Percentiles rank a stretch among this genome's conserved stretches.
These are phyloP conservation scores for Macrosteles quadrilineatus DNA, from an alignment of 1,140 invertebrate genomes.

Conservation along the genomic window DNA sequence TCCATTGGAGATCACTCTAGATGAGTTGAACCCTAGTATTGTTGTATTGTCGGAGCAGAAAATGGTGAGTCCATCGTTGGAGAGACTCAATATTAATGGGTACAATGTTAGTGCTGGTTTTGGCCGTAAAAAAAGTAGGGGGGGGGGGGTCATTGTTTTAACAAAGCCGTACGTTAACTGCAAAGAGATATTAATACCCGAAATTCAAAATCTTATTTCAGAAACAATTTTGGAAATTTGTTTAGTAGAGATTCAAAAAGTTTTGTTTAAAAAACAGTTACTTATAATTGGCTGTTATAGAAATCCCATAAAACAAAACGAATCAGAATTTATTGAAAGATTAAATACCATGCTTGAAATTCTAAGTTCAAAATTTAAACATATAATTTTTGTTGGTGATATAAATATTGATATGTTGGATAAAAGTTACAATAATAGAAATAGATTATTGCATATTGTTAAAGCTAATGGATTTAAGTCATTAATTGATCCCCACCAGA, in stretches of 20 bases:
- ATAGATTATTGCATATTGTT: neutral
- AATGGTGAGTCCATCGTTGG: neutral
- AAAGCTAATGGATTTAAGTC: too few relatives aligned
- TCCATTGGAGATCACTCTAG: neutral
- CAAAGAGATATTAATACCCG: neutral
- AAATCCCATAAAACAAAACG: neutral
- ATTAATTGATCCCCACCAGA: neutral
- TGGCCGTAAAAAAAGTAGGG: neutral
- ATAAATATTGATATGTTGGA: neutral
- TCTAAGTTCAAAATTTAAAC: neutral
- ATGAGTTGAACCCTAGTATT: neutral
- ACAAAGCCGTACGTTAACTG: neutral
- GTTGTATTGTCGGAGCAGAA: neutral
- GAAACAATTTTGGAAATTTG: neutral
- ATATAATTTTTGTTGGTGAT: neutral
- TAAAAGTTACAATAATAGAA: neutral
- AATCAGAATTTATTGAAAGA: neutral
- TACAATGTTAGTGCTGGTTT: neutral
- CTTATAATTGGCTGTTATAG: neutral
- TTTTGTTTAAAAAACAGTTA: neutral
- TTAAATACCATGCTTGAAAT: neutral
- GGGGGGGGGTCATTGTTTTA: neutral
- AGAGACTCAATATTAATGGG: neutral
- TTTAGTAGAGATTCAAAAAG: neutral
- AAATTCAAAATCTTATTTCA: neutral